Base-by-base conservation (phyloP, 2,113 vertebrate species). In the Tringa solitaria region DNA sequence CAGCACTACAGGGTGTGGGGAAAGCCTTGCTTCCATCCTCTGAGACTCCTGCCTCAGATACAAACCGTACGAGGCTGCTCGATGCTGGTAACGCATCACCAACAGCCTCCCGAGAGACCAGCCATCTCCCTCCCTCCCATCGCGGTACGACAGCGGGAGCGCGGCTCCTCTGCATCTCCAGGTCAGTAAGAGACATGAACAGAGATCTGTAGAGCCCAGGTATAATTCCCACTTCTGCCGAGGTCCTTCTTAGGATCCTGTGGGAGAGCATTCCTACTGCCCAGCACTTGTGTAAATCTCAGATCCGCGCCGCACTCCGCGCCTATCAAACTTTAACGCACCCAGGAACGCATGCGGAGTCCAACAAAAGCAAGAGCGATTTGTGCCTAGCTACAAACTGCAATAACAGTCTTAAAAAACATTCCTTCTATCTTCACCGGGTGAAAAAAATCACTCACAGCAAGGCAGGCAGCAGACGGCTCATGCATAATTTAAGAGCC, bases 401-500 rank as follows among this genome's bases (percentile, higher is more conserved):
- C 88, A 86, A 4, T 3, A 37, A 60, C 4, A 75, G 53, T 41
- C 86, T 82, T 72, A 17, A 54, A 86, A 86, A 94, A 67, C 64
- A 72, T 43, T n/a, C 54, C 73, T 69, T 27, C 68, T 39, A 0
- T 20, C 81, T 56, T 72, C 69, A 41, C 18, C 20, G 78, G 74
- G 33, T 50, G 69, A 15, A 80, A 77, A 77, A 78, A 64, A 77
- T 59, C 78, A 54, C 54, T 80, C 73, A 23, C 27, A 33, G 19
- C 20, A 11, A 27, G 46, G 65, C 81, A 95, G 81, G 26, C 69
- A 67, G 91, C 83, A 95, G 64, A 39, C 89, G 84, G 68, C 69
- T 87, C 35, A 57, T 83, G 23, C 91, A 94, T 87, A 30, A 95
- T 91, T 91, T 16, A 96, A 70, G 12, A 95, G 54, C 54, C 48